Conservation (phyloP, 1,140 invertebrate species). For the Phymastichus coffea region DNA sequence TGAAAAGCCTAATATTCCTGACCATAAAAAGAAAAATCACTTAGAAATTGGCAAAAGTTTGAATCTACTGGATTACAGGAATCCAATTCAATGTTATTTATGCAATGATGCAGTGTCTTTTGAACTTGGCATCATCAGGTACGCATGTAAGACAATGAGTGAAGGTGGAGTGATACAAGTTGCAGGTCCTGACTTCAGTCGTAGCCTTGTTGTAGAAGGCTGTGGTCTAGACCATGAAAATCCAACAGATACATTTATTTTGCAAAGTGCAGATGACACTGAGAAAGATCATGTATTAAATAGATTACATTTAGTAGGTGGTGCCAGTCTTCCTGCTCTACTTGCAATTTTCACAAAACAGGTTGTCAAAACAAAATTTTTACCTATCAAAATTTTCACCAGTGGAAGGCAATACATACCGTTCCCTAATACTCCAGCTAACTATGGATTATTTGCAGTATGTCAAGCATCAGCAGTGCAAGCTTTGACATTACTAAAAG, state of each 20-base stretch:
- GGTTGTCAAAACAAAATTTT: slow-evolving; percentile 53
- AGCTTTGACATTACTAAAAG: slow-evolving; percentile 58
- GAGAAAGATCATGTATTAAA: slow-evolving; percentile 50
- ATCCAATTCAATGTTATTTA: slow-evolving; percentile 63
- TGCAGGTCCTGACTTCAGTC: slow-evolving; percentile 63
- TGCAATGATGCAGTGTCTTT: slow-evolving; percentile 64
- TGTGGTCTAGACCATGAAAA: slow-evolving; percentile 62
- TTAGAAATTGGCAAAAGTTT: slow-evolving; percentile 59
- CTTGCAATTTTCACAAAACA: slow-evolving; percentile 66
- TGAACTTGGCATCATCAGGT: slow-evolving; percentile 60
- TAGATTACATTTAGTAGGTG: slow-evolving; percentile 66
- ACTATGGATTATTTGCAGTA: slow-evolving; percentile 60
- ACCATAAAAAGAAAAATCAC: slow-evolving; percentile 51
- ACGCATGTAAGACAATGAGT: slow-evolving; percentile 47
- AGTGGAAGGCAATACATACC: slow-evolving; percentile 66
- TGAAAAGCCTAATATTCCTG: slow-evolving; percentile 34
- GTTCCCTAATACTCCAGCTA: slow-evolving; percentile 35
- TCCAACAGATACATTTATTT: slow-evolving; percentile 57
- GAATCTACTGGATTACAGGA: slow-evolving; percentile 61
- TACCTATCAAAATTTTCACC: slow-evolving; percentile 65
- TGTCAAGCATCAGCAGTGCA: slow-evolving; percentile 64
- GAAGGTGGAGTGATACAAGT: slow-evolving; percentile 55
- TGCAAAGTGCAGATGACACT: slow-evolving; percentile 56
- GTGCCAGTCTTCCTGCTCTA: slow-evolving; percentile 63
- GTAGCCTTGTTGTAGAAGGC: slow-evolving; percentile 68